Base-by-base conservation (phyloP, 2,797 vertebrate species). In the Melanotaenia boesemani region DNA sequence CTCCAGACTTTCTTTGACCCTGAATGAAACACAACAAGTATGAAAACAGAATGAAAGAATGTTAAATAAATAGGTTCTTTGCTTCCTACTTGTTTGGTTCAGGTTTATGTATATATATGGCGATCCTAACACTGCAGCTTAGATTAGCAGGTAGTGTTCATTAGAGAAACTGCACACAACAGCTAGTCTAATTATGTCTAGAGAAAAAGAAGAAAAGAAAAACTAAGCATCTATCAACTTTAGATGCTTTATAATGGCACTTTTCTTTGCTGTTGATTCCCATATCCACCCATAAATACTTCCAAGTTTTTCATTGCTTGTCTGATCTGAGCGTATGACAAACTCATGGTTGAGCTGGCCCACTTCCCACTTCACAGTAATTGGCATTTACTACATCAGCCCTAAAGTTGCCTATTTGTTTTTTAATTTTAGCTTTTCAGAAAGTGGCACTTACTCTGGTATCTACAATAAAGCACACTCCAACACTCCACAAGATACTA, bases 121-220 rank as follows among this genome's bases (percentile, higher is more conserved):
- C 37, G 66, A 50, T 58, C 71, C 37, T 56, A 81, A 63, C 62
- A 63, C 30, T 77, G 60, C 66, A 85, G 73, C 63, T 67, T 56
- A 81, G 71, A 86, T 82, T 71, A 88, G 72, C 59, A 70, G 69
- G 57, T 72, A 54, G 75, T 54, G 61, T 79, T 86, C 84, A 88
- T 86, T 81, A 74, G 77, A 74, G 63, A 84, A 72, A 80, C 63
- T 77, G 81, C 80, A 83, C 81, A 89, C 28, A 16, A 66, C 24
- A 72, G 72, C 20, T 18, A 81, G 59, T 66, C 32, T 63, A 54
- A 76, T 65, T 71, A 55, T 4, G 15, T 54, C 66, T 69, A 2
- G 20, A 9, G 6, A 1, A n/a, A 50, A 50, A 50, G 18, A 46
- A 46, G 5, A 1, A 82, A 72, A 70, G 12, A 70, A 60, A 58